These are phyloP conservation scores for Picus viridis DNA, from an alignment of 2,797 vertebrate species.

Conservation along the genomic window DNA sequence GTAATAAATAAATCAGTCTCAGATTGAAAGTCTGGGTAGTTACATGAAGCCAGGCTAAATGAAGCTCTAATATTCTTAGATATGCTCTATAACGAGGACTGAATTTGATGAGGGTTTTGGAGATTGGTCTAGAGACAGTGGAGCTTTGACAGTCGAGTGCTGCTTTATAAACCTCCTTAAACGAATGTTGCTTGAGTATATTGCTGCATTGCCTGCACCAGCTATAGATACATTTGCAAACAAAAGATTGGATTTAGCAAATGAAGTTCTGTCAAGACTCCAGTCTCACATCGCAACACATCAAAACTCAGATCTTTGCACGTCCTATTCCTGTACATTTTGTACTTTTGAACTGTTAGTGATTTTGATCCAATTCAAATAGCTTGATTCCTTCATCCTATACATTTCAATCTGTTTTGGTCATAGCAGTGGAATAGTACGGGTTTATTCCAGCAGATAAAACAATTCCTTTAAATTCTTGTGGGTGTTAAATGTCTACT, in stretches of 20 bases:
- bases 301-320: background rate
- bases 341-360: background rate
- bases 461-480: slow-evolving; percentile 62
- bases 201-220: background rate
- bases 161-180: background rate
- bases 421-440: background rate
- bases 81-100: background rate
- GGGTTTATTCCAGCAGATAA: slow-evolving; percentile 42
- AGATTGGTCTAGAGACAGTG: background rate
- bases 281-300: background rate
- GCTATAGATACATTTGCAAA: background rate
- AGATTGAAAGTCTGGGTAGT: slow-evolving; percentile 19
- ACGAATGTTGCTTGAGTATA: background rate
- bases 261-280: background rate
- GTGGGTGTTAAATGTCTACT: slow-evolving; percentile 49
- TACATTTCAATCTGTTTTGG: slow-evolving; percentile 16
- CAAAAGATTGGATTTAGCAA: background rate
- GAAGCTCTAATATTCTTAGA: background rate
- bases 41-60: background rate
- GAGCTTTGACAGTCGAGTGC: background rate
- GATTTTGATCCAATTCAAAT: slow-evolving; percentile 49
- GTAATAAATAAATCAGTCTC: slow-evolving; percentile 53
- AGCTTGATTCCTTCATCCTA: background rate
- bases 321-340: background rate
- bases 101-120: background rate